A percentile compares a stretch with the other conserved stretches of the same genome.
phyloP scores from a whole-genome alignment of 92 coral and sea anemone genomes.

The Actinostola sp. region DNA sequence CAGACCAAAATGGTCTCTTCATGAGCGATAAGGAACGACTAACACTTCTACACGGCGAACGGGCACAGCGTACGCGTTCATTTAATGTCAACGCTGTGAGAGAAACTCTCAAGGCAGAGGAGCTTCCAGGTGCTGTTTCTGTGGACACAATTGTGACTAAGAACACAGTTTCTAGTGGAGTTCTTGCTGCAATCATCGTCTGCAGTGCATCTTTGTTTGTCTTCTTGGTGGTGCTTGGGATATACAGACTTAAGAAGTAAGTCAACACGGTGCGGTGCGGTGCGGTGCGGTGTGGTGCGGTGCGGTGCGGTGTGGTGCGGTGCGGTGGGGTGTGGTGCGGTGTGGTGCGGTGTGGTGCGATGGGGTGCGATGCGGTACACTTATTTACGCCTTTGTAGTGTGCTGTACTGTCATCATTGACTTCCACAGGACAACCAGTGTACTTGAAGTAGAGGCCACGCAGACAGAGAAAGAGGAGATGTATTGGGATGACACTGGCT shows the following conservation, averaged over 20 bases:
- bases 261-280: too few species aligned
- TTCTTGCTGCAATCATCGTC: conserved; percentile 82
- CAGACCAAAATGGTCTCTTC: conserved; percentile 72
- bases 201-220: conserved; percentile 75
- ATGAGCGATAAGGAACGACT: conserved; percentile 58
- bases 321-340: too few species aligned
- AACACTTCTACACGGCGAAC: too few species aligned
- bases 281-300: too few species aligned
- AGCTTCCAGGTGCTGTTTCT: conserved; percentile 81
- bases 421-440: conserved; percentile 46
- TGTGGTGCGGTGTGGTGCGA: too few species aligned
- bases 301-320: too few species aligned
- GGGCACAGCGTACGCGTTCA: too few species aligned
- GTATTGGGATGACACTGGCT: conserved; percentile 95
- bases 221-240: conserved; percentile 71
- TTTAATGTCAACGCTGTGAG: conserved; percentile 27
- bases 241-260: conserved; percentile 81
- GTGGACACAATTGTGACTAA: conserved; percentile 44
- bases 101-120: conserved; percentile 54
- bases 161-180: conserved; percentile 59
- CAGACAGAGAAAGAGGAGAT: conserved; percentile 74
- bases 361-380: too few species aligned
- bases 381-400: too few species aligned
- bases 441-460: conserved; percentile 64
- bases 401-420: too few species aligned